Percentiles rank a stretch among this genome's conserved stretches.
Evolutionary conservation across 2,888 invertebrate species (phyloP).

Genomic region (Neoscelio sp.): DNA sequence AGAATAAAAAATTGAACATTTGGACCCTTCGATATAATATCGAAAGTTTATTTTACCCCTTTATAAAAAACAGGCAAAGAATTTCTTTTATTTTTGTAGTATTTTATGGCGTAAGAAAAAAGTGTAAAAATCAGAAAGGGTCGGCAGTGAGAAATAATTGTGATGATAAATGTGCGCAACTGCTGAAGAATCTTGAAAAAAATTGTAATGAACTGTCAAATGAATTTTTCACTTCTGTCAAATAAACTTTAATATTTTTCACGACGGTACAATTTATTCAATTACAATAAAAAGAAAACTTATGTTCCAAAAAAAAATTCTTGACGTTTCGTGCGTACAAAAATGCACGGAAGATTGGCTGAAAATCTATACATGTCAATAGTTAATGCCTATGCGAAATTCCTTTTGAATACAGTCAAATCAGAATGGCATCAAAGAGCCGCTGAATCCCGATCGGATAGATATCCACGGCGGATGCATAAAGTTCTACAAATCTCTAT

Average conservation of each 20-base stretch:
- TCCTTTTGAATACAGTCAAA: slow-evolving; percentile 74
- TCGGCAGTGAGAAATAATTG: slow-evolving; percentile 1
- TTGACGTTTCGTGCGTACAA: background rate
- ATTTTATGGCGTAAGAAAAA: slow-evolving; percentile 11
- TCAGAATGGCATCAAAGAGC: slow-evolving; percentile 77
- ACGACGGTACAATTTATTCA: slow-evolving; percentile 11
- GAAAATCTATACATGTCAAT: slow-evolving; percentile 46
- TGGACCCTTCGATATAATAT: slow-evolving; percentile 6
- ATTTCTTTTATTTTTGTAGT: slow-evolving; percentile 25
- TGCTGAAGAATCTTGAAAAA: no score
- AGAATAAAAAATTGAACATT: slow-evolving; percentile 28
- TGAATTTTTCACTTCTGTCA: no score
- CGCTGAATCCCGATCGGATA: slow-evolving; percentile 74
- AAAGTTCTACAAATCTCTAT: slow-evolving; percentile 61
- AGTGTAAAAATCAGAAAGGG: slow-evolving; percentile 16
- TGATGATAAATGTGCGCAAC: slow-evolving; percentile 10
- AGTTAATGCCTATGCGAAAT: slow-evolving; percentile 57
- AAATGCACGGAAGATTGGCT: slow-evolving; percentile 43
- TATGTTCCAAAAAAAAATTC: background rate
- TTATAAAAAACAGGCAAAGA: slow-evolving; percentile 11
- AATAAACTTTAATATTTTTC: no score
- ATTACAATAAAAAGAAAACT: slow-evolving; percentile 29
- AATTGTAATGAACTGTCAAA: no score
- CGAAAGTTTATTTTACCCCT: slow-evolving; percentile 12
- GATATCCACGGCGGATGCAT: slow-evolving; percentile 70